Conservation (phyloP, 2,797 vertebrate species). For the Gastrophryne carolinensis region DNA sequence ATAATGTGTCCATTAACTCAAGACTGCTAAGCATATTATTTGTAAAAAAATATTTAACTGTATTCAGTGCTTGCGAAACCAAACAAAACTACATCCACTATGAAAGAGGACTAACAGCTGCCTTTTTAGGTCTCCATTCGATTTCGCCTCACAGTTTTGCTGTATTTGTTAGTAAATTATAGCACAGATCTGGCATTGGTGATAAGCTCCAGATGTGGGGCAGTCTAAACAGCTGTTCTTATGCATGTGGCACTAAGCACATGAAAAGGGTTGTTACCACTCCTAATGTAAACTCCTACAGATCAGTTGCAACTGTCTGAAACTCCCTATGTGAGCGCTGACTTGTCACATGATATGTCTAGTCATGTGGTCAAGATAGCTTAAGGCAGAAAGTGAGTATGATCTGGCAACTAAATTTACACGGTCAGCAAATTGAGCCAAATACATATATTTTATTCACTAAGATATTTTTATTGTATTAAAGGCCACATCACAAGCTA, state of each 20-base stretch:
- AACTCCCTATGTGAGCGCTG: slow-evolving; percentile 34
- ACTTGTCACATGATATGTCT: slow-evolving; percentile 17
- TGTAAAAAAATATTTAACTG: no score
- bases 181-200: slow-evolving; percentile 7
- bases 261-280: slow-evolving; percentile 8
- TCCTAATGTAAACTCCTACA: slow-evolving; percentile 9
- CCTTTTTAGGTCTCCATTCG: slow-evolving; percentile 32
- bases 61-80: no score
- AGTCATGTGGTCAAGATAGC: background rate
- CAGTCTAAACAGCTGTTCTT: slow-evolving; percentile 35
- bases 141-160: slow-evolving; percentile 9
- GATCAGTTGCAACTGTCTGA: background rate
- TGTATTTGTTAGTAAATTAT: slow-evolving; percentile 38
- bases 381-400: background rate
- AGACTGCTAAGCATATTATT: no score
- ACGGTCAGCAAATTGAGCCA: background rate
- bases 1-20: no score
- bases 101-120: background rate
- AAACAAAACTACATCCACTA: no score
- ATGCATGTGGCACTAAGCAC: slow-evolving; percentile 34
- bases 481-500: no score
- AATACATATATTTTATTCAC: slow-evolving; percentile 1
- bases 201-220: slow-evolving; percentile 43
- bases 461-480: no score
- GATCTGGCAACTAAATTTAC: slow-evolving; percentile 13